Evolutionary conservation across 2,797 vertebrate genomes (phyloP).

Genomic region (Eptatretus atami): DNA sequence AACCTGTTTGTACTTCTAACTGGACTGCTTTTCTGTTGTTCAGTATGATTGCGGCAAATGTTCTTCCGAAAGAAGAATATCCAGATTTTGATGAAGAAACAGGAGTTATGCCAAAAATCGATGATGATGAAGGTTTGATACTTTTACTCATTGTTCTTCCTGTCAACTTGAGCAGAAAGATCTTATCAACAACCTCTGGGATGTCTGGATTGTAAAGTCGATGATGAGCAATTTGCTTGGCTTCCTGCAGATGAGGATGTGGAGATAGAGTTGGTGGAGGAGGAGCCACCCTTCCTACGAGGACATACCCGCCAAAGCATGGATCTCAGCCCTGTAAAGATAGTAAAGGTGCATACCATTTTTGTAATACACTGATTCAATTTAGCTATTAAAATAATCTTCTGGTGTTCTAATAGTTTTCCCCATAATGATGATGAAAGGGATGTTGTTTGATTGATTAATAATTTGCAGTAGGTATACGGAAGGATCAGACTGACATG

Average conservation of each 20-base stretch:
- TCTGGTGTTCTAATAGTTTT: no score
- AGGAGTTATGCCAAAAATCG: constrained; percentile 81
- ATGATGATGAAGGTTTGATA: constrained; percentile 69
- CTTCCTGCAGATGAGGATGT: constrained; percentile 49
- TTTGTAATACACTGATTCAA: not conserved
- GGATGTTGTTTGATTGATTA: no score
- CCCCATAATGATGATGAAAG: no score
- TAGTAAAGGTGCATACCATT: constrained; percentile 38
- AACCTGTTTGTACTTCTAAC: no score
- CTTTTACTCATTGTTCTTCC: no score
- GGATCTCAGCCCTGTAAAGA: constrained; percentile 98
- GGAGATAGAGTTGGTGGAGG: constrained; percentile 85
- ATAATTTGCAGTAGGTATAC: no score
- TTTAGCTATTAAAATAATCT: no score
- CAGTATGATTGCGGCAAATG: constrained; percentile 97
- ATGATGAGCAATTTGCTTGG: not conserved
- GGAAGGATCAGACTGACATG: no score
- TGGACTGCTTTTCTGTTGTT: not conserved
- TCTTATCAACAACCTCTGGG: no score
- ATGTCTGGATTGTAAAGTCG: no score
- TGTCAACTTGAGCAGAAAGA: no score
- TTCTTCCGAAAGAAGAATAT: constrained; percentile 87
- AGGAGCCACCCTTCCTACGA: constrained; percentile 73
- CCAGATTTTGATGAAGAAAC: constrained; percentile 97
- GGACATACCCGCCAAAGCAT: constrained; percentile 95